These are phyloP conservation scores for Ctenochaetus hawaiiensis DNA, from an alignment of 2,797 vertebrate genomes.

Conservation along the genomic window DNA sequence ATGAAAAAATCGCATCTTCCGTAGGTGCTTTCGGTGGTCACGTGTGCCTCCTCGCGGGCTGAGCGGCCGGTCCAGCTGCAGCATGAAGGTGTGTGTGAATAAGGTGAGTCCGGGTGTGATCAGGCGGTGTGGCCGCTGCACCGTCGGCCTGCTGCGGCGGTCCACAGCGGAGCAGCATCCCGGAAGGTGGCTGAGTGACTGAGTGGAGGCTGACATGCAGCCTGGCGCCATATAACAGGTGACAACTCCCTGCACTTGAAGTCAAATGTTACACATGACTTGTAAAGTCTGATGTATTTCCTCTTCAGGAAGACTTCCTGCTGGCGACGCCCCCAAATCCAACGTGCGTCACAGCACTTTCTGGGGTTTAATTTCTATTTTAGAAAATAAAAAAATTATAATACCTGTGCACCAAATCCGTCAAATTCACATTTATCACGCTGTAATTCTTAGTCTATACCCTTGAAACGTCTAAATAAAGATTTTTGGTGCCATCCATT, in stretches of 20 bases:
- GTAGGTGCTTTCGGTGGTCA: no score
- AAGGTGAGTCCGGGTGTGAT: background rate
- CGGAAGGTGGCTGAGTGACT: conserved; percentile 50
- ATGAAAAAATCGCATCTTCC: no score
- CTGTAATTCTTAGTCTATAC: conserved; percentile 20
- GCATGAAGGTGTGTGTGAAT: conserved; percentile 8
- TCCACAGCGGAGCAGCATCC: conserved; percentile 45
- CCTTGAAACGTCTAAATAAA: conserved; percentile 60
- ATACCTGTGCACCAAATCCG: conserved; percentile 49
- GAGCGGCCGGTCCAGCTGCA: background rate
- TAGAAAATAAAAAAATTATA: conserved; percentile 22
- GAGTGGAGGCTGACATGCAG: conserved; percentile 60
- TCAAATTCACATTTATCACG: conserved; percentile 58
- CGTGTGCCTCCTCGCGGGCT: background rate
- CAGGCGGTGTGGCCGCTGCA: background rate
- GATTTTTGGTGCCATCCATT: conserved; percentile 43
- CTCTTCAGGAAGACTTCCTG: conserved; percentile 55
- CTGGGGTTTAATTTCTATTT: conserved; percentile 47
- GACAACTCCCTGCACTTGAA: conserved; percentile 77
- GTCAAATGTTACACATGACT: conserved; percentile 67
- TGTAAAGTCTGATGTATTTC: conserved; percentile 63
- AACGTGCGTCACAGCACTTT: conserved; percentile 25
- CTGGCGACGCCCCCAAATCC: conserved; percentile 56
- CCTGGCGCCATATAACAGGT: conserved; percentile 77
- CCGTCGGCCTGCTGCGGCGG: conserved; percentile 47